Base-by-base conservation (phyloP, 2,888 invertebrate genomes). In the Lamellibrachia columna region DNA sequence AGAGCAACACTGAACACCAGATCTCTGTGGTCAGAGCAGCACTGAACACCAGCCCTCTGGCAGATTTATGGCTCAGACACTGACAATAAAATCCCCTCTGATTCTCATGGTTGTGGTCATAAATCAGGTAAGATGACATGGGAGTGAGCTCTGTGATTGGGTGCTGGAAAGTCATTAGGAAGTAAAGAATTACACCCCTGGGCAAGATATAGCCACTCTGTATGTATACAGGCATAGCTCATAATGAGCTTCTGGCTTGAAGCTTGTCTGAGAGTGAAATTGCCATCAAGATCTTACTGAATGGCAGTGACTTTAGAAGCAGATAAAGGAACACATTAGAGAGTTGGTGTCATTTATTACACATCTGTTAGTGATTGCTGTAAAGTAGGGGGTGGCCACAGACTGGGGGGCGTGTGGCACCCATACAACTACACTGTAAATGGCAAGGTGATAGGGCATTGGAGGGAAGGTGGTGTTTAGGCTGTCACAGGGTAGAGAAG, bases 271-370 rank as follows among this genome's bases (percentile, higher is more conserved):
- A 75, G 75, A 75, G 75, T 22, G 75, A 75, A 75, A 75, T 75
- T 75, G 75, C 75, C 75, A 22, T 75, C 75, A 75, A 75, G 75
- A 75, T 75, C 75, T 75, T n/a, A 6, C 15, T 75, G 75, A 75
- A 75, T 75, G 75, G 75, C 75, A 75, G 75, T 75, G 75, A 75
- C 75, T 75, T 75, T 75, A 75, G 75, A 75, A n/a, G 75, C 75
- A 75, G 75, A 75, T 75, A 75, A 75, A 75, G 75, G 75, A 75
- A 4, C 15, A n/a, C 75, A 75, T 75, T 75, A 75, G 75, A 75
- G 75, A 22, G 22, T 75, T 75, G 75, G 75, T 75, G 75, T 22
- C 75, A 75, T 75, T 75, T 15, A 75, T 75, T 75, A 22, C 75
- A 75, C 75, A 75, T 75, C 75, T 75, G 75, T 75, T 75, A 75